phyloP scores from a whole-genome alignment of 35 echinoderm and acorn worm species.

The Acanthaster planci region DNA sequence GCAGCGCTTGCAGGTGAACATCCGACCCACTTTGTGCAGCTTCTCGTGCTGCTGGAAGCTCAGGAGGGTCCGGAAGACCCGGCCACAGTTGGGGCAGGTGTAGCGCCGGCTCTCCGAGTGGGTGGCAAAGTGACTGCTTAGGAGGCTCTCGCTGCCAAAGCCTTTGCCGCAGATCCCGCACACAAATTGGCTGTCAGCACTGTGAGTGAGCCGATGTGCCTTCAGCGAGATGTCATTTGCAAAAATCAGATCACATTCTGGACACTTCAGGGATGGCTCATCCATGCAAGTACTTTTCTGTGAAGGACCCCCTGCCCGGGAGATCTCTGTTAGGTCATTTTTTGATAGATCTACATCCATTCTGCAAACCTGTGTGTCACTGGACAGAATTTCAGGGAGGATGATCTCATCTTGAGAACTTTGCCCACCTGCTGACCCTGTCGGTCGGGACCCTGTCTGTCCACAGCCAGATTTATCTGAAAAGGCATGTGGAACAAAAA shows the following conservation, averaged over 20 bases:
- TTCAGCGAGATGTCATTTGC: background rate
- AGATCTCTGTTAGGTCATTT: no score
- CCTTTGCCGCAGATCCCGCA: constrained; percentile 9
- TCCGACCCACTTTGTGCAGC: background rate
- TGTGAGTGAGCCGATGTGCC: constrained; percentile 1
- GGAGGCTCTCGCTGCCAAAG: background rate
- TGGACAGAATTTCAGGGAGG: background rate
- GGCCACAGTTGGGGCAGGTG: background rate
- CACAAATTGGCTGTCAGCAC: constrained; percentile 7
- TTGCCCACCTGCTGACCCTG: background rate
- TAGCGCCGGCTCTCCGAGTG: constrained; percentile 14
- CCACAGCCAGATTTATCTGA: background rate
- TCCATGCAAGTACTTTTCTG: background rate
- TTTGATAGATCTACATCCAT: background rate
- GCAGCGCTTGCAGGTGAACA: constrained; percentile 9
- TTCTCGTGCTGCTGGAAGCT: constrained; percentile 17
- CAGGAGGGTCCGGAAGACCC: constrained; percentile 3
- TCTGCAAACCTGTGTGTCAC: background rate
- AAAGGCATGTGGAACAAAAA: background rate
- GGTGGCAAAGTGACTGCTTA: background rate
- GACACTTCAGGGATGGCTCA: background rate
- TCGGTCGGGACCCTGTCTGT: background rate
- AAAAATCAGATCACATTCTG: background rate
- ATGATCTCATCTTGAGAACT: background rate
- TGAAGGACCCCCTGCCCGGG: background rate